phyloP scores from a whole-genome alignment of 2,113 vertebrate species.

The Cercocebus atys region DNA sequence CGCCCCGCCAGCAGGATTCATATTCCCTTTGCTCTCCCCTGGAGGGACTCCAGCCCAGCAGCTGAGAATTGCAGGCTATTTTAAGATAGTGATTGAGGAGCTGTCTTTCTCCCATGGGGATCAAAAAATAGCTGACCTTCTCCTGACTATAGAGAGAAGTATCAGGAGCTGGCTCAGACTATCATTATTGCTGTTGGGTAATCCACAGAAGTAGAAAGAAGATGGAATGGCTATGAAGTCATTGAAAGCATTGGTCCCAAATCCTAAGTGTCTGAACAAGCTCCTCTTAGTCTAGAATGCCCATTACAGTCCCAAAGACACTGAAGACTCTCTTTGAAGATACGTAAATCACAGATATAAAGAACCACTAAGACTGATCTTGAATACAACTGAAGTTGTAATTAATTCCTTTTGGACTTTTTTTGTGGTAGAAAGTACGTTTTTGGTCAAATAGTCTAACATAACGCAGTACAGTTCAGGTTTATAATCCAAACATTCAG shows the following conservation, averaged over 20 bases:
- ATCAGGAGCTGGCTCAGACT: conserved; percentile 71
- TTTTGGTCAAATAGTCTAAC: background rate
- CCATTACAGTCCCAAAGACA: background rate
- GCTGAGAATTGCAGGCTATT: conserved; percentile 90
- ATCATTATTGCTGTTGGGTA: conserved; percentile 74
- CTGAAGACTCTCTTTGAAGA: background rate
- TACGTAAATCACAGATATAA: background rate
- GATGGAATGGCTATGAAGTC: conserved; percentile 11
- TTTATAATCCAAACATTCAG: conserved; percentile 17
- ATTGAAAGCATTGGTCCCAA: background rate
- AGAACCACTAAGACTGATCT: background rate
- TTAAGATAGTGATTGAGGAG: conserved; percentile 90
- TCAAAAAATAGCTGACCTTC: conserved; percentile 90
- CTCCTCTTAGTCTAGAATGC: background rate
- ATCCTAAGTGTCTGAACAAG: background rate
- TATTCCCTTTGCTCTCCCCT: conserved; percentile 75
- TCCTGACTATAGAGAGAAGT: conserved; percentile 67
- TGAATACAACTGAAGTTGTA: background rate
- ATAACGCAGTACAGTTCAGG: background rate
- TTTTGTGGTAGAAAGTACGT: background rate
- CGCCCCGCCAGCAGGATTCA: background rate
- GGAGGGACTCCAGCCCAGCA: conserved; percentile 83
- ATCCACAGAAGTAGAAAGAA: conserved; percentile 56
- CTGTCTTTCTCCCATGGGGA: conserved; percentile 81
- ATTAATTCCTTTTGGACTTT: background rate